phyloP scores from a whole-genome alignment of 92 coral and sea anemone genomes.

The Palythoa caribaeorum region DNA sequence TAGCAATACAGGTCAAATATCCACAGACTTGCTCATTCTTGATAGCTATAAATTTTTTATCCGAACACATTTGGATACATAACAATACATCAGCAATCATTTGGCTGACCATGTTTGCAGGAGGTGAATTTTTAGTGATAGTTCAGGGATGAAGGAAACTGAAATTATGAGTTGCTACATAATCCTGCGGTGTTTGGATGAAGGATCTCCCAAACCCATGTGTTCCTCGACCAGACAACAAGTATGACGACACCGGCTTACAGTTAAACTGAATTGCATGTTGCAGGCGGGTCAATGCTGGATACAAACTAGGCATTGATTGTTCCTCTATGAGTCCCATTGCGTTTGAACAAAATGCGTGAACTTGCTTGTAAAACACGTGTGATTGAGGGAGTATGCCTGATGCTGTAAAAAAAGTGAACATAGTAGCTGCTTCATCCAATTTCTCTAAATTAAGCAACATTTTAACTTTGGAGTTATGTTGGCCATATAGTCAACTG shows the following conservation, averaged over 20 bases:
- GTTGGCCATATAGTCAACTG: neutral
- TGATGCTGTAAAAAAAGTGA: constrained; percentile 55
- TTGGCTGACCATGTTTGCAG: constrained; percentile 57
- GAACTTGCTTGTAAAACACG: neutral
- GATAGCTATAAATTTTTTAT: constrained; percentile 51
- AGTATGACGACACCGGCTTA: neutral
- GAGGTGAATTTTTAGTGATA: constrained; percentile 53
- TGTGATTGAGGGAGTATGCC: constrained; percentile 44
- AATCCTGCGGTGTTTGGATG: constrained; percentile 8
- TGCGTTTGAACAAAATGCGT: neutral
- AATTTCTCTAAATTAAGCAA: constrained; percentile 61
- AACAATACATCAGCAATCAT: constrained; percentile 58
- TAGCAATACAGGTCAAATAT: constrained; percentile 57
- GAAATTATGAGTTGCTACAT: constrained; percentile 51
- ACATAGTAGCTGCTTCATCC: constrained; percentile 65
- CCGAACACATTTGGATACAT: constrained; percentile 61
- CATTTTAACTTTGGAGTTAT: constrained; percentile 39
- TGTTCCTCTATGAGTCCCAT: neutral
- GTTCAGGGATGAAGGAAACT: constrained; percentile 63
- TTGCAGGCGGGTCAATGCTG: neutral
- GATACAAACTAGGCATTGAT: neutral
- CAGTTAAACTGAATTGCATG: neutral
- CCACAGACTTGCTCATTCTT: constrained; percentile 43
- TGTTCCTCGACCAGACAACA: neutral
- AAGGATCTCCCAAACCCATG: neutral